Base-by-base conservation (phyloP, 2,888 invertebrate species). In the Melanophora roralis region DNA sequence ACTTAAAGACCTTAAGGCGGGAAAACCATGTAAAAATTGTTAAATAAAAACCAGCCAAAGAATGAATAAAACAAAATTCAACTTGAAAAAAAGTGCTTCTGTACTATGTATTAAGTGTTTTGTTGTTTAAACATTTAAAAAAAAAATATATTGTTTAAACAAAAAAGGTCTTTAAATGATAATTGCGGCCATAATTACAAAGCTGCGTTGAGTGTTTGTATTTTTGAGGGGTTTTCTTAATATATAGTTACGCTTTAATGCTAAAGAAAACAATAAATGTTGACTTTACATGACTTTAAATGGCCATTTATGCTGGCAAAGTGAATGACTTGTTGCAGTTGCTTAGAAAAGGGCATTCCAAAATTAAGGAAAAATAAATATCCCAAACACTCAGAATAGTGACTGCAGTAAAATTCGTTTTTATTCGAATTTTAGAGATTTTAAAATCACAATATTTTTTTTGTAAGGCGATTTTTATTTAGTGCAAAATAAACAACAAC, bases 61-160 rank as follows among this genome's bases (percentile, higher is more conserved):
- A 57, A 47, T 32, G 7, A 19, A 67, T 32, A 59, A 59, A 21
- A 55, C 6, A 53, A 74, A 65, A 59, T 23, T 27, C 57, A 73
- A 53, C 14, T 14, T 65, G 47, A 64, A 11, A 34, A 6, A 36
- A 53, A 43, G 34, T 62, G 43, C 7, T n/a, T 51, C 51, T 27
- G 27, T 40, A 8, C 40, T n/a, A 5, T 27, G 4, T 27, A 27
- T 6, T 5, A 27, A 5, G 36, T 16, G 8, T 27, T 45, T 27
- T 34, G 32, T 16, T 60, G 36, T 34, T 59, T 43, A 67, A 67
- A 74, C 43, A 55, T 36, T 77, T 36, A 11, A 36, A 34, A 76
- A 76, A 47, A 76, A 76, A 57, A 64, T 14, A 55, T 64, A 64
- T 69, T 76, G 76, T 76, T 68, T 76, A 40, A 45, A 47, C 60